Base-by-base conservation (phyloP, 2,888 invertebrate species). In the Agelastica alni region DNA sequence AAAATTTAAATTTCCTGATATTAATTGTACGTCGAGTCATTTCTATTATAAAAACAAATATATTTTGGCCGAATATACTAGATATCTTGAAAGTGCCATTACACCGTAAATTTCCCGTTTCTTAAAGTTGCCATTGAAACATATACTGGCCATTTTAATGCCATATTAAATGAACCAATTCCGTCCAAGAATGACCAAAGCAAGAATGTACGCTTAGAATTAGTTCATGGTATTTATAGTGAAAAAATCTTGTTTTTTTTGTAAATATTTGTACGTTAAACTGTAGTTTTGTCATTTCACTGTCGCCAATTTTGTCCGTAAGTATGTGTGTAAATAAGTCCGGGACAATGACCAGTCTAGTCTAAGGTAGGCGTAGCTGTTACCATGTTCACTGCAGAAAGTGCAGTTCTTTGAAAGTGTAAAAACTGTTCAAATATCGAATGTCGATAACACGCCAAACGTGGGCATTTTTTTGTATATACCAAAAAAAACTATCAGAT, bases 101-200 rank as follows among this genome's bases (percentile, higher is more conserved):
- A 26, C n/a, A n/a, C 6, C 26, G 9, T 9, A 26, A 26, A 26
- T 26, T 28, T 39, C 59, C 64, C 64, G 65, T 65, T 65, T 56
- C 61, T 58, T 46, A 30, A 36, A 48, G 60, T 53, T 65, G 65
- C 65, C 66, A 66, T 68, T 47, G 31, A 36, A 43, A 53, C 47
- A 49, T 45, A 30, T 20, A 39, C 47, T 44, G 61, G 52, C 60
- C 60, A 63, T 48, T 48, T 44, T 44, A 46, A 56, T 37, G 61
- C 56, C 58, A 60, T 62, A 48, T 10, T 43, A 36, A 45, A 56
- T 56, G 28, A 56, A 60, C 59, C 18, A 36, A 59, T 44, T 60
- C 63, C 64, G 63, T 64, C 66, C 66, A 64, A 56, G 58, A 57
- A 58, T 59, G 49, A 63, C 66, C 64, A 66, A 66, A 66, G 62